phyloP scores from a whole-genome alignment of 2,888 invertebrate genomes.

The Myopa testacea region DNA sequence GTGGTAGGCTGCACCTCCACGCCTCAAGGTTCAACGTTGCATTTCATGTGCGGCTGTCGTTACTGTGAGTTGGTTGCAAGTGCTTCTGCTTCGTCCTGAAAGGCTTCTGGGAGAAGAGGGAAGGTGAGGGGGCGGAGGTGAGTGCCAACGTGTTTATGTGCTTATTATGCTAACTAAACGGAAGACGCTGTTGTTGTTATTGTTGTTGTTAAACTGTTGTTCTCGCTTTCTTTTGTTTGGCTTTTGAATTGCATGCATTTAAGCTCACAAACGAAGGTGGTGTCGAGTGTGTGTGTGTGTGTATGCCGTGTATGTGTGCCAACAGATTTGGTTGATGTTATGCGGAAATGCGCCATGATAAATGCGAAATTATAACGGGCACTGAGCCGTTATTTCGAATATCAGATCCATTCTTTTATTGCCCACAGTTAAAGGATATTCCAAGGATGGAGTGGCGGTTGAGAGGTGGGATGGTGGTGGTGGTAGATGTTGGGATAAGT shows the following conservation, averaged over 20 bases:
- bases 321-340: conserved; percentile 44
- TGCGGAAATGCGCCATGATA: conserved; percentile 47
- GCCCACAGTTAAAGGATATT: neutral
- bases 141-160: conserved; percentile 43
- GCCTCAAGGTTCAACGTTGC: neutral
- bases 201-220: conserved; percentile 4
- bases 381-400: conserved; percentile 22
- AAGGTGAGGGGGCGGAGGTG: neutral
- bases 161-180: conserved; percentile 43
- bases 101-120: neutral
- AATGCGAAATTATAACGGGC: conserved; percentile 41
- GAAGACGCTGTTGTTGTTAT: neutral
- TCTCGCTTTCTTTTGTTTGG: conserved; percentile 11
- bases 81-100: neutral
- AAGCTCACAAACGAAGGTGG: conserved; percentile 20
- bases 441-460: neutral
- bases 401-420: conserved; percentile 7
- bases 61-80: conserved; percentile 9
- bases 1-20: too few species aligned
- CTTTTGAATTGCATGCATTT: conserved; percentile 42
- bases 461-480: neutral
- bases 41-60: conserved; percentile 24
- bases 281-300: conserved; percentile 14
- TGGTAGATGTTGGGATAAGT: neutral
- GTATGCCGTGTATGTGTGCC: conserved; percentile 40